Evolutionary conservation across 2,888 invertebrate species (phyloP), one percentile per base, ranked within the genome.

Genomic region (Anthophora plumipes): DNA sequence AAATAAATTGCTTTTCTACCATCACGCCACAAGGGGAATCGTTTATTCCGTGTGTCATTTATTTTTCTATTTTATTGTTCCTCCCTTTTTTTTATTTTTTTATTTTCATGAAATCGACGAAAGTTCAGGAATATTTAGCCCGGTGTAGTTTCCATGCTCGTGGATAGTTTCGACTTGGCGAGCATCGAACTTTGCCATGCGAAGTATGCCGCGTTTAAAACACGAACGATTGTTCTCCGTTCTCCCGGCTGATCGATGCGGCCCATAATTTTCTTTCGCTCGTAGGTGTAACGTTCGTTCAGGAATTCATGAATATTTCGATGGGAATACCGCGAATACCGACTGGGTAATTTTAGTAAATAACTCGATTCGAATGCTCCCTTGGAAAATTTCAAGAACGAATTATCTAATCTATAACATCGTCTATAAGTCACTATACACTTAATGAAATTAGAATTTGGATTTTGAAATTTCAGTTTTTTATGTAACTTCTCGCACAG

Each of bases 251-350:
- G 81, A 80, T 74, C 80, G 81, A 80, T 70, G 70, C 48, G n/a
- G 52, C 25, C 70, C 79, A 70, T 79, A 64, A 79, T 70, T 79
- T 79, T 79, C 79, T 70, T 70, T 70, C 79, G 78, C 64, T 4
- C 31, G 20, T 48, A 70, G 39, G 59, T 41, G 60, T n/a, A 60
- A 64, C 54, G 79, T 66, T 48, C 52, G 31, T 11, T 5, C n/a
- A 25, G 41, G 64, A 78, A 79, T 79, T 70, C 77, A 22, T 37
- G 79, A 79, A 79, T 77, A 59, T 59, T 46, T 39, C 20, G 46
- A 22, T 43, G 77, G 43, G 77, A 69, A 76, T 69, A 46, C 64
- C 77, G 39, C 25, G 59, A 52, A 77, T 60, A n/a, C 41, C 69
- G 25, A 14, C 39, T n/a, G 59, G 64, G 64, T 59, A 79, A 79